These are phyloP conservation scores for Calliphora vomitoria DNA, from an alignment of 2,888 invertebrate species.

Conservation along the genomic window DNA sequence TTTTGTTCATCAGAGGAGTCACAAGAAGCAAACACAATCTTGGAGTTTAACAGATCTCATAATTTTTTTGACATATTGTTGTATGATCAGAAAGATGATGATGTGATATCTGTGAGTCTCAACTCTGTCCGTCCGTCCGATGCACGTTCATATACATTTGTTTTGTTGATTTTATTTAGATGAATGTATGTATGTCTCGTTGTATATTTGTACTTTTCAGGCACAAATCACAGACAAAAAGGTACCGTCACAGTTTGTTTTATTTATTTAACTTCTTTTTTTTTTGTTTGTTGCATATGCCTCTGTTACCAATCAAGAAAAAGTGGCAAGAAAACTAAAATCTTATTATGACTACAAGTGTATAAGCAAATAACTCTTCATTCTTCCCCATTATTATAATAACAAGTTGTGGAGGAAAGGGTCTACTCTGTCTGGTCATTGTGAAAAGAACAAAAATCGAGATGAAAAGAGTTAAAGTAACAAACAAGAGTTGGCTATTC, in stretches of 20 bases:
- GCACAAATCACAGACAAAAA: slow-evolving; percentile 54
- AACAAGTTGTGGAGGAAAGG: not conserved
- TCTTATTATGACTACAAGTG: slow-evolving; percentile 60
- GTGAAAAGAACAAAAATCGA: not conserved
- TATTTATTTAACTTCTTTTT: not conserved
- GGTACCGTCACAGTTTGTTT: slow-evolving; percentile 54
- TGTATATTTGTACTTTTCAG: slow-evolving; percentile 2
- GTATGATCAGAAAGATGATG: slow-evolving; percentile 22
- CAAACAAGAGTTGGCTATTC: slow-evolving; percentile 34
- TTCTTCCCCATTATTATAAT: slow-evolving; percentile 48
- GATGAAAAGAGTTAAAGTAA: slow-evolving; percentile 11
- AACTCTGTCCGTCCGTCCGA: slow-evolving; percentile 1
- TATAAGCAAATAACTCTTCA: slow-evolving; percentile 58
- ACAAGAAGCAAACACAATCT: not conserved
- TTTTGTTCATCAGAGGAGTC: too few relatives aligned
- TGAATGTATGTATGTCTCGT: not conserved
- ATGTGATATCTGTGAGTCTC: slow-evolving; percentile 3
- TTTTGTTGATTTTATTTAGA: slow-evolving; percentile 19
- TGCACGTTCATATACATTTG: not conserved
- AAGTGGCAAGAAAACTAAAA: slow-evolving; percentile 17
- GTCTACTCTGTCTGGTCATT: not conserved
- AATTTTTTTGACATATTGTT: slow-evolving; percentile 47
- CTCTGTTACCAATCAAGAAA: slow-evolving; percentile 52
- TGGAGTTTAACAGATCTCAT: slow-evolving; percentile 39
- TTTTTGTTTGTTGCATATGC: slow-evolving; percentile 8